These are phyloP conservation scores for Dicyema japonicum DNA, from an alignment of 1,140 invertebrate species.

Conservation along the genomic window DNA sequence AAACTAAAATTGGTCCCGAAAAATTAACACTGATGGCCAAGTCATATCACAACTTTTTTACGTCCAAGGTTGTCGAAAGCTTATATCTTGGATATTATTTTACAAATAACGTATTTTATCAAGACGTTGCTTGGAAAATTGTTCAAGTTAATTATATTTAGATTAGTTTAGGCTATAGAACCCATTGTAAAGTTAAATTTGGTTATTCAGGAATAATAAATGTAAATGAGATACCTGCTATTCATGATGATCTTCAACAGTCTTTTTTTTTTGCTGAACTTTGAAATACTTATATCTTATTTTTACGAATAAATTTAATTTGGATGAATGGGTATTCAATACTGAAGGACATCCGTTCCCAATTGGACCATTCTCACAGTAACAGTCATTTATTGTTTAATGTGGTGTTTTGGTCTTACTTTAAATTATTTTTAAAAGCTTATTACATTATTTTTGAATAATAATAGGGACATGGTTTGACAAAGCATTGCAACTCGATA, in stretches of 20 bases:
- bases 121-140: conserved; percentile 90
- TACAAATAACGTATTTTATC: conserved; percentile 71
- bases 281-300: conserved; percentile 91
- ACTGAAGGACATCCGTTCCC: conserved; percentile 82
- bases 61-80: conserved; percentile 80
- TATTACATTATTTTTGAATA: no score
- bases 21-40: no score
- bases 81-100: conserved; percentile 81
- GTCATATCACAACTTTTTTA: no score
- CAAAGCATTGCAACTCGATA: no score
- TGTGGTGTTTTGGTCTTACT: no score
- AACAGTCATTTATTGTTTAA: no score
- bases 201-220: conserved; percentile 71
- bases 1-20: no score
- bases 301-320: conserved; percentile 52
- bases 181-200: conserved; percentile 47
- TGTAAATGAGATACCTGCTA: conserved; percentile 45
- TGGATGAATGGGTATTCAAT: conserved; percentile 84
- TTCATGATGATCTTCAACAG: conserved; percentile 68
- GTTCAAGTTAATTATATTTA: conserved; percentile 29
- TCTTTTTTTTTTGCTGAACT: conserved; percentile 86
- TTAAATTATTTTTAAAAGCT: no score
- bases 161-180: conserved; percentile 32
- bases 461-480: no score
- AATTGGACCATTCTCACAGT: conserved; percentile 16